Evolutionary conservation across 2,797 vertebrate genomes (phyloP), one percentile per base, ranked within the genome.

Genomic region (Galago senegalensis): DNA sequence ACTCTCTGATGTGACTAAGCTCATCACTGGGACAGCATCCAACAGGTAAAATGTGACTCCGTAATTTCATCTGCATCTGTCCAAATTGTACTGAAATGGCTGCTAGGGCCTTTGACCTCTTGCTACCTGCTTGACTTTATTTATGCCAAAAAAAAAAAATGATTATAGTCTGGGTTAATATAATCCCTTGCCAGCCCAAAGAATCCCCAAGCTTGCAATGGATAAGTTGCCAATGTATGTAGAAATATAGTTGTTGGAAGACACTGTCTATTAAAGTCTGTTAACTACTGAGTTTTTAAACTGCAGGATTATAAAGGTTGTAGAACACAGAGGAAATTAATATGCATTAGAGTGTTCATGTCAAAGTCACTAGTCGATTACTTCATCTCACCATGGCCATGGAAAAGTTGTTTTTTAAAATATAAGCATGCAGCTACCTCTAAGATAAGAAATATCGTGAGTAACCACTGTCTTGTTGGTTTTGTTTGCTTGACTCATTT

Each of bases 41-140:
- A 97, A 76, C 60, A 89, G 87, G 96, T 90, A 91, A 97, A 65
- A 96, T 88, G 87, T 76, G 58, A 89, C 58, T 93, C 81, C 27
- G n/a, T 92, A 96, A 96, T 96, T 97, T 96, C 87, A 96, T 96
- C 94, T 56, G 10, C 34, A 73, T 96, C 95, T 76, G 60, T 93
- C 84, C 95, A 97, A 95, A 93, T 79, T 83, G 85, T 84, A 83
- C 69, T 82, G 58, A 46, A 46, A 90, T 3, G 58, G 82, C 43
- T 95, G 75, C 83, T 8, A 85, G 72, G 60, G 40, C 91, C 88
- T 92, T 91, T 96, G 88, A 70, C 75, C 81, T 96, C 61, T 88
- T 61, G 25, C 82, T 95, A 94, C 92, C 65, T 18, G 85, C 82
- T 94, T 60, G 58, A 87, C 53, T 95, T 96, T 96, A 96, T 96